phyloP scores from a whole-genome alignment of 2,888 invertebrate species.

The Cephus nigrinus region DNA sequence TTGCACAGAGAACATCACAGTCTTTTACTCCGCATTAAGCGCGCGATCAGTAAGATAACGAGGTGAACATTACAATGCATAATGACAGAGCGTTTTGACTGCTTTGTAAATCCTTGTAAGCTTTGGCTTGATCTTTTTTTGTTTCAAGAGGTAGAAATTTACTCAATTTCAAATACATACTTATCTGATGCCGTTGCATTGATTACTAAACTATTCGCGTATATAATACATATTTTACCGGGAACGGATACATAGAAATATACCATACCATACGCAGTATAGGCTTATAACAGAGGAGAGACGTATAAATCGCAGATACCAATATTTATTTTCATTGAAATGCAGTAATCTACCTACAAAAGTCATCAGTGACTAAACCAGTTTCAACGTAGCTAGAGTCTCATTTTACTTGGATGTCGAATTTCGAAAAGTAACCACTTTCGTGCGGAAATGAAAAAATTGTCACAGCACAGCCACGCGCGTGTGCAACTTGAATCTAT shows the following conservation, averaged over 20 bases:
- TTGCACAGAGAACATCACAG: background rate
- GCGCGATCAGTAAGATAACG: background rate
- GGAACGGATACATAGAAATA: background rate
- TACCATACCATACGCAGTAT: background rate
- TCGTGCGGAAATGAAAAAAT: background rate
- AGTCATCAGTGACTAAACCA: background rate
- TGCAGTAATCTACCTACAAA: background rate
- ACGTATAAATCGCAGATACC: background rate
- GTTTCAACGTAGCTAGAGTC: background rate
- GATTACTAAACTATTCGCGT: background rate
- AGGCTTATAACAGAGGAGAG: background rate
- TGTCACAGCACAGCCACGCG: background rate
- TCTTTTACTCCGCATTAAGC: background rate
- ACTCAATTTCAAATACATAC: background rate
- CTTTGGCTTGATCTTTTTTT: constrained; percentile 42
- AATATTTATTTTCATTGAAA: background rate
- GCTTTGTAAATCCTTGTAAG: constrained; percentile 24
- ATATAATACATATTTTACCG: background rate
- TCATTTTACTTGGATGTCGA: background rate
- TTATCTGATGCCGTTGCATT: background rate
- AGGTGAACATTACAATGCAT: background rate
- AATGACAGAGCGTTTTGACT: background rate
- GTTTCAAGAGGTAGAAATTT: constrained; percentile 29
- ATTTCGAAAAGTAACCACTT: background rate
- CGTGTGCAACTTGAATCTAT: background rate